Evolutionary conservation across 2,888 invertebrate species (phyloP).

Genomic region (Petrolisthes cinctipes): DNA sequence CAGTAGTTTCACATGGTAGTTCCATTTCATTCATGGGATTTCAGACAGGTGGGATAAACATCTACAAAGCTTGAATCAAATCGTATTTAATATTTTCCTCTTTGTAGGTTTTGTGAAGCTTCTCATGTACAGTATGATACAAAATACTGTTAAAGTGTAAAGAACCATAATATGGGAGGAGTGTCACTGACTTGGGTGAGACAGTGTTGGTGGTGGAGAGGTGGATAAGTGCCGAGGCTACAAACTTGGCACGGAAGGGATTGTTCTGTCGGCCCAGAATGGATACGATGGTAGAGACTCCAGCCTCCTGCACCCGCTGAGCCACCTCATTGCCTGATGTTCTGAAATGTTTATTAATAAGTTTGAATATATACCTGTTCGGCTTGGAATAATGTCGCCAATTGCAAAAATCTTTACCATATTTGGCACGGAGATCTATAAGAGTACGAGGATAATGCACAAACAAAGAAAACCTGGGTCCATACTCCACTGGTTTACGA

Average conservation of each 20-base stretch:
- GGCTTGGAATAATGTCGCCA: neutral
- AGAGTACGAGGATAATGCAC: neutral
- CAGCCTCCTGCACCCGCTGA: constrained; percentile 46
- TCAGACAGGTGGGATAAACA: no score
- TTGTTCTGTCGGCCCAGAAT: constrained; percentile 46
- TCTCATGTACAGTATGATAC: no score
- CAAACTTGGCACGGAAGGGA: constrained; percentile 48
- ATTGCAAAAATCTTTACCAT: neutral
- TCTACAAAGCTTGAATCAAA: no score
- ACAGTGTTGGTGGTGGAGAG: constrained; percentile 52
- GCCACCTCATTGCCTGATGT: constrained; percentile 26
- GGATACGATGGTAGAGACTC: constrained; percentile 50
- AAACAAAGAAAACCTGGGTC: neutral
- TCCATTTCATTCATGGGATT: no score
- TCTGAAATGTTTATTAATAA: constrained; percentile 33
- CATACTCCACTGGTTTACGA: neutral
- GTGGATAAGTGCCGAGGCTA: constrained; percentile 48
- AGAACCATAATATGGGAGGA: no score
- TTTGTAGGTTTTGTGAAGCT: no score
- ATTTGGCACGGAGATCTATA: neutral
- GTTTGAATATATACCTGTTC: neutral
- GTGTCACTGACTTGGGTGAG: constrained; percentile 51
- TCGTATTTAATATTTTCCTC: no score
- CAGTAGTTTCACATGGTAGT: no score
- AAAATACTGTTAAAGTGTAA: no score